Evolutionary conservation across 1,140 invertebrate species (phyloP).

Genomic region (Nixonia krombeini): DNA sequence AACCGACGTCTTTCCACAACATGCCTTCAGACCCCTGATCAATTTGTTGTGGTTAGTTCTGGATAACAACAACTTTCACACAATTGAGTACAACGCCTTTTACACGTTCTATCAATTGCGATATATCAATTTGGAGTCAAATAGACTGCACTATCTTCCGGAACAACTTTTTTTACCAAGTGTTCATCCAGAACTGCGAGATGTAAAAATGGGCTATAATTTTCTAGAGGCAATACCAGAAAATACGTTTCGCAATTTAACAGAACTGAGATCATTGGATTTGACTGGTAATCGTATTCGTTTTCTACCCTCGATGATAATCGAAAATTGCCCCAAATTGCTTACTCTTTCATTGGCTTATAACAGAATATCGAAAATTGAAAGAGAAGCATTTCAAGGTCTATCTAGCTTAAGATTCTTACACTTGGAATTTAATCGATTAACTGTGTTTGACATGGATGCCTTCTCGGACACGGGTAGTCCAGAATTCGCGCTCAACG

Average conservation of each 20-base stretch:
- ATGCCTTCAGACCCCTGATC: conserved; percentile 78
- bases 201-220: conserved; percentile 82
- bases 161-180: conserved; percentile 77
- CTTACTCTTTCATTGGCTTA: conserved; percentile 66
- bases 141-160: conserved; percentile 79
- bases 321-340: conserved; percentile 63
- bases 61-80: conserved; percentile 89
- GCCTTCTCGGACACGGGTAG: conserved; percentile 62
- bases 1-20: conserved; percentile 82
- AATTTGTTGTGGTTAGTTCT: conserved; percentile 87
- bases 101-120: conserved; percentile 80
- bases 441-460: conserved; percentile 60
- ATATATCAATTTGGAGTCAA: conserved; percentile 90
- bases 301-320: conserved; percentile 48
- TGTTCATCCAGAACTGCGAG: conserved; percentile 81
- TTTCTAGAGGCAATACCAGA: conserved; percentile 79
- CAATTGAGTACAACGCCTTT: conserved; percentile 75
- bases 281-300: conserved; percentile 65
- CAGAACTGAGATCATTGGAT: conserved; percentile 63
- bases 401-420: conserved; percentile 62
- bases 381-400: conserved; percentile 80
- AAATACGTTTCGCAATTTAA: conserved; percentile 80
- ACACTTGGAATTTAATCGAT: conserved; percentile 65
- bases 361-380: conserved; percentile 78
- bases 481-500: conserved; percentile 63